Evolutionary conservation across 2,113 vertebrate species (phyloP).

Genomic region (Balaeniceps rex): DNA sequence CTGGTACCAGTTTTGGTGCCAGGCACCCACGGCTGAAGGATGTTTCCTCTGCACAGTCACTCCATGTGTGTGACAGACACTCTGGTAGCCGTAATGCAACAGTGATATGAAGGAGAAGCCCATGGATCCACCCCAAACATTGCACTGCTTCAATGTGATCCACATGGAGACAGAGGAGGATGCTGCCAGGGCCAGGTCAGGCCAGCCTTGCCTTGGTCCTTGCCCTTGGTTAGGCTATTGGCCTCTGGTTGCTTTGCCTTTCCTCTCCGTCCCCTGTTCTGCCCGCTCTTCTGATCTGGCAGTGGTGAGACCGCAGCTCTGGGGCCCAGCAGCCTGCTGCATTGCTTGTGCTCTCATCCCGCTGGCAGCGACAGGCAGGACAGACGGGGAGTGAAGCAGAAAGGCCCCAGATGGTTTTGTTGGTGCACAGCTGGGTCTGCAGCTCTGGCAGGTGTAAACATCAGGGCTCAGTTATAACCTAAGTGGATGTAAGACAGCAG

Average conservation of each 20-base stretch:
- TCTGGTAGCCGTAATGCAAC: background rate
- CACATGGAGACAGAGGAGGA: background rate
- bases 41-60: accelerated
- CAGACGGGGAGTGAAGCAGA: background rate
- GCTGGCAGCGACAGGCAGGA: accelerated
- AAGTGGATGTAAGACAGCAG: background rate
- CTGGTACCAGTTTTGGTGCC: background rate
- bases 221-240: background rate
- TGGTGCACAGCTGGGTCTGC: background rate
- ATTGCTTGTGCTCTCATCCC: background rate
- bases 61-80: background rate
- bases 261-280: too few relatives aligned
- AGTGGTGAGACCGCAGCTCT: background rate
- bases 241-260: background rate
- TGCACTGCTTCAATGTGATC: background rate
- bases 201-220: background rate
- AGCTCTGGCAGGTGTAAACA: background rate
- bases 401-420: background rate
- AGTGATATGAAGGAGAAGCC: accelerated
- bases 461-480: background rate
- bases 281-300: background rate
- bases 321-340: background rate
- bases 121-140: background rate
- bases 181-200: background rate
- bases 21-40: background rate